phyloP scores from a whole-genome alignment of 2,888 invertebrate species.

The Chalcis sispes region DNA sequence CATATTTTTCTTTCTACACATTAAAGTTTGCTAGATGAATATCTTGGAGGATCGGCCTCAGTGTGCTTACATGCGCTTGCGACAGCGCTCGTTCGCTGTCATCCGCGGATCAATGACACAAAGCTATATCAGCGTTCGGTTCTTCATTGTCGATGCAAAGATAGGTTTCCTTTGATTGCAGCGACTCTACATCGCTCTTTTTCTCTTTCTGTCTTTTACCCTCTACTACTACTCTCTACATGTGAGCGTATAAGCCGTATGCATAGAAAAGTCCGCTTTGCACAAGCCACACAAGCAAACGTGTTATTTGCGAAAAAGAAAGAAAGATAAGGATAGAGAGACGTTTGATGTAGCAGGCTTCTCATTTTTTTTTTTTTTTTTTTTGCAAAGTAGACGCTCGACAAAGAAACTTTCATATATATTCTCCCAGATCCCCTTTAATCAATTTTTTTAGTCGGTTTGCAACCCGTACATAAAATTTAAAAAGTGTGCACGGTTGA shows the following conservation, averaged over 20 bases:
- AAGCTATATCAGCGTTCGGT: conserved; percentile 63
- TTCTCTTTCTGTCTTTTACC: neutral
- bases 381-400: neutral
- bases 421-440: neutral
- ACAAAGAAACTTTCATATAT: conserved; percentile 40
- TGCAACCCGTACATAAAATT: too few relatives aligned
- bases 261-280: neutral
- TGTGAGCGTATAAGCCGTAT: too few relatives aligned
- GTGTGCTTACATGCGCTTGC: too few relatives aligned
- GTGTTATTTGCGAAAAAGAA: neutral
- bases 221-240: too few relatives aligned
- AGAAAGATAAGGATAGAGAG: too few relatives aligned
- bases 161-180: conserved; percentile 70
- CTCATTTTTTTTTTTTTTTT: conserved; percentile 13
- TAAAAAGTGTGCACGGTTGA: too few relatives aligned
- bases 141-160: conserved; percentile 67
- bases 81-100: too few relatives aligned
- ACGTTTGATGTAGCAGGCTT: conserved; percentile 47
- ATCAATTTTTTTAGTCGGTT: too few relatives aligned
- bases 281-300: neutral
- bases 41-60: too few relatives aligned
- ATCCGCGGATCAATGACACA: conserved; percentile 59
- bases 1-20: too few relatives aligned
- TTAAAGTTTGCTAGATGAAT: too few relatives aligned
- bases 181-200: neutral